Percentiles rank a stretch among this genome's conserved stretches.
phyloP scores from a whole-genome alignment of 2,797 vertebrate genomes.

The Otolemur crassicaudatus region DNA sequence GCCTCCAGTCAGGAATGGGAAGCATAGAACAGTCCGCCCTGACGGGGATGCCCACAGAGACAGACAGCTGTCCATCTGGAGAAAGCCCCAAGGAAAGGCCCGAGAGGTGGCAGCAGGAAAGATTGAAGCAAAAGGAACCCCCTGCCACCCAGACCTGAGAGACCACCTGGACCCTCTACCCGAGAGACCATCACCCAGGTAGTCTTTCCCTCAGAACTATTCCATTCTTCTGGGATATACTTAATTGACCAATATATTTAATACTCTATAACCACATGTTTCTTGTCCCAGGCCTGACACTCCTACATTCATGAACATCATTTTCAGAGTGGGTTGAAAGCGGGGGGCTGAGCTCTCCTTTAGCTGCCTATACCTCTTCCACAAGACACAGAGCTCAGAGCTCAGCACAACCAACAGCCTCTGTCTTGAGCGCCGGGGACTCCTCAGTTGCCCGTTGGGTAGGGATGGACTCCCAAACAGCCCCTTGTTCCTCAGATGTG shows the following conservation, averaged over 20 bases:
- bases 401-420: background rate
- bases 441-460: background rate
- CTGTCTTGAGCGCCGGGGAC: background rate
- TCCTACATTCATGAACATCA: rapidly evolving
- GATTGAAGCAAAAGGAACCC: background rate
- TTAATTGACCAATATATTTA: background rate
- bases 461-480: background rate
- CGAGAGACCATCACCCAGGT: background rate
- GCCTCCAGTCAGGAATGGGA: background rate
- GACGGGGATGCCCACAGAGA: background rate
- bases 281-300: background rate
- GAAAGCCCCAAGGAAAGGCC: background rate
- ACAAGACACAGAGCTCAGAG: background rate
- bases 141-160: background rate
- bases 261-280: background rate
- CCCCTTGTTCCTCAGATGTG: background rate
- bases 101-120: background rate
- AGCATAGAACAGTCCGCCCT: background rate
- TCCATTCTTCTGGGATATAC: background rate
- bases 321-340: too few relatives aligned
- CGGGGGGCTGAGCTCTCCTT: background rate
- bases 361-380: background rate
- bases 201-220: background rate
- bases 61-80: background rate
- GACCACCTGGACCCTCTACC: rapidly evolving